These are phyloP conservation scores for Psephotus haematonotus DNA, from an alignment of 2,113 vertebrate genomes.

Conservation along the genomic window DNA sequence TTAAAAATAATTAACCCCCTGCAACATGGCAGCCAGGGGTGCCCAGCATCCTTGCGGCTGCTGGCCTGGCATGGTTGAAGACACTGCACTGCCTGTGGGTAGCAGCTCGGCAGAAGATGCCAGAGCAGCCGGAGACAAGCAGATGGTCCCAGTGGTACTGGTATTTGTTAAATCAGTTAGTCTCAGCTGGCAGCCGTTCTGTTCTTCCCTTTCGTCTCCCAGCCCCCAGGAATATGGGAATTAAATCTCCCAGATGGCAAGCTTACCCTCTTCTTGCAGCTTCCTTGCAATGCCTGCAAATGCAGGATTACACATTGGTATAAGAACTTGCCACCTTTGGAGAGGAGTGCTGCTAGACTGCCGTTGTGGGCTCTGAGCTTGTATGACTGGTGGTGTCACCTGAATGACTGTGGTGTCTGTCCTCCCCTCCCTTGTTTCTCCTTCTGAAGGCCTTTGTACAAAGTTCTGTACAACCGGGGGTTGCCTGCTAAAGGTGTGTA, in stretches of 20 bases:
- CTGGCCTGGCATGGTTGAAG: neutral
- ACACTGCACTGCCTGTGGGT: fast-evolving
- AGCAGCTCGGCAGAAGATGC: neutral
- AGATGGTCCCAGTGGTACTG: neutral
- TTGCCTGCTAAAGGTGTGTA: neutral
- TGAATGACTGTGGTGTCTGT: neutral
- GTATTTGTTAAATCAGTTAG: slow-evolving; percentile 12
- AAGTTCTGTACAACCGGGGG: neutral
- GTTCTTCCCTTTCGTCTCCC: neutral
- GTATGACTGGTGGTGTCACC: fast-evolving
- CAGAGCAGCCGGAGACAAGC: neutral
- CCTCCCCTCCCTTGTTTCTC: neutral
- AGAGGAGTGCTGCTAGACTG: neutral
- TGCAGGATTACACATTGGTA: fast-evolving
- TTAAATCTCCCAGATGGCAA: neutral
- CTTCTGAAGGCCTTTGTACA: neutral
- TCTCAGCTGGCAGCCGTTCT: neutral
- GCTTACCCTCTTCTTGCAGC: neutral
- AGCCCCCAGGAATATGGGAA: neutral
- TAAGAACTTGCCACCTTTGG: neutral
- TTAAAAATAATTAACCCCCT: slow-evolving; percentile 21
- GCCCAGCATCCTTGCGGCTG: neutral
- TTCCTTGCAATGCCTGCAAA: neutral
- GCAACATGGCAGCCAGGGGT: neutral
- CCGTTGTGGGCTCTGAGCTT: neutral